phyloP scores from a whole-genome alignment of 2,113 vertebrate species.

The Scolopax mira region DNA sequence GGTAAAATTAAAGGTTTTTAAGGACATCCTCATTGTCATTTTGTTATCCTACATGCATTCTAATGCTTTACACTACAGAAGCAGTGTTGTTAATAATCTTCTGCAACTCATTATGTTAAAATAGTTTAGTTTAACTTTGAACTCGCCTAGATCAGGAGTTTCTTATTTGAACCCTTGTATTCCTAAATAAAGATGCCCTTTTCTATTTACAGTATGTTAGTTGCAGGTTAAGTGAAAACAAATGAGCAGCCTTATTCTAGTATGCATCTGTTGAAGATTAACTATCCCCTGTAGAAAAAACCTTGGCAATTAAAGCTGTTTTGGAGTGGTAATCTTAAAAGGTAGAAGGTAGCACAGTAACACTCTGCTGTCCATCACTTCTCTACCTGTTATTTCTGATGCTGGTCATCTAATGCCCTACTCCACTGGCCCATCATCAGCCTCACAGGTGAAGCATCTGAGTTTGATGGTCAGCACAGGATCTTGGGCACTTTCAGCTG shows the following conservation, averaged over 20 bases:
- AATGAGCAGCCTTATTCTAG: background rate
- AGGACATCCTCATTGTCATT: background rate
- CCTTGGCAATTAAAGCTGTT: background rate
- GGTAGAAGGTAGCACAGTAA: background rate
- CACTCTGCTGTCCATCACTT: background rate
- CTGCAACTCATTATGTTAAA: background rate
- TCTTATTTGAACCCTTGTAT: background rate
- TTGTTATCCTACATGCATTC: background rate
- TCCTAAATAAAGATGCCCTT: background rate
- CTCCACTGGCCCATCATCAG: background rate
- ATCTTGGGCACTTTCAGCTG: background rate
- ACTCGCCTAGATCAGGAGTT: background rate
- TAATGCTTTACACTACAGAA: background rate
- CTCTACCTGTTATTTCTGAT: background rate
- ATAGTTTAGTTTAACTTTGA: background rate
- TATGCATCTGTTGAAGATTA: background rate
- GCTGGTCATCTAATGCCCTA: background rate
- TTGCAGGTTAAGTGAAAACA: background rate
- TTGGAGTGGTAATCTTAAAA: background rate
- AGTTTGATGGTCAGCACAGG: background rate
- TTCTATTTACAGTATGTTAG: background rate
- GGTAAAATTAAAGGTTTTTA: background rate
- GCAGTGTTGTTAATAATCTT: background rate
- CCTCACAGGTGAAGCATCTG: background rate
- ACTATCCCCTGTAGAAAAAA: background rate